Conservation (phyloP, 2,113 vertebrate species). For the Miniopterus natalensis region DNA sequence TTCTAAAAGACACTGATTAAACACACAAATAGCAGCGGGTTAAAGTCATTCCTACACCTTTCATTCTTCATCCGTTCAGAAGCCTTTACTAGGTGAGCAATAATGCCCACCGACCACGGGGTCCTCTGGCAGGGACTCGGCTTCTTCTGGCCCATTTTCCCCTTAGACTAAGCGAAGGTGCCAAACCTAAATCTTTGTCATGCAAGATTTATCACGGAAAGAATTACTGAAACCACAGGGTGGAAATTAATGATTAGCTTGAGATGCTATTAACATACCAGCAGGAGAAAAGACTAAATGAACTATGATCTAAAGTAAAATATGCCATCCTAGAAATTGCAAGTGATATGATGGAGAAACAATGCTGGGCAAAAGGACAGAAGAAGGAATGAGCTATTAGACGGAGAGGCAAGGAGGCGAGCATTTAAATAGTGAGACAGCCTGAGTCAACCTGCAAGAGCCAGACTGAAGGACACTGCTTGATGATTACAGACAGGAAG, state of each 20-base stretch:
- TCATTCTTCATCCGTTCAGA: background rate
- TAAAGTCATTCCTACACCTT: background rate
- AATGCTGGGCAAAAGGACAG: slow-evolving; percentile 40
- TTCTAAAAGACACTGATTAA: slow-evolving; percentile 11
- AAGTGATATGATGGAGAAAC: slow-evolving; percentile 78
- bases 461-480: slow-evolving; percentile 72
- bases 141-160: slow-evolving; percentile 61
- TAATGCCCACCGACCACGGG: background rate
- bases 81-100: slow-evolving; percentile 12
- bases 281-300: slow-evolving; percentile 80
- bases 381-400: slow-evolving; percentile 68
- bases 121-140: background rate
- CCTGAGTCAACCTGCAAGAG: slow-evolving; percentile 41
- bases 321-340: slow-evolving; percentile 61
- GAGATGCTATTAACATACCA: slow-evolving; percentile 80
- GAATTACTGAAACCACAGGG: slow-evolving; percentile 79
- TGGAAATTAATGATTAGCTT: slow-evolving; percentile 83
- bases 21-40: background rate
- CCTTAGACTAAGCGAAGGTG: slow-evolving; percentile 64
- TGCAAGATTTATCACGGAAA: slow-evolving; percentile 74
- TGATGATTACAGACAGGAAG: slow-evolving; percentile 65
- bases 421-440: slow-evolving; percentile 70
- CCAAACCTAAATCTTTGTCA: slow-evolving; percentile 74
- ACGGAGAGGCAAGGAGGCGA: slow-evolving; percentile 55
- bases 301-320: slow-evolving; percentile 73